These are phyloP conservation scores for Coranthus polyacanthus DNA, from an alignment of 2,797 vertebrate species.

Conservation along the genomic window DNA sequence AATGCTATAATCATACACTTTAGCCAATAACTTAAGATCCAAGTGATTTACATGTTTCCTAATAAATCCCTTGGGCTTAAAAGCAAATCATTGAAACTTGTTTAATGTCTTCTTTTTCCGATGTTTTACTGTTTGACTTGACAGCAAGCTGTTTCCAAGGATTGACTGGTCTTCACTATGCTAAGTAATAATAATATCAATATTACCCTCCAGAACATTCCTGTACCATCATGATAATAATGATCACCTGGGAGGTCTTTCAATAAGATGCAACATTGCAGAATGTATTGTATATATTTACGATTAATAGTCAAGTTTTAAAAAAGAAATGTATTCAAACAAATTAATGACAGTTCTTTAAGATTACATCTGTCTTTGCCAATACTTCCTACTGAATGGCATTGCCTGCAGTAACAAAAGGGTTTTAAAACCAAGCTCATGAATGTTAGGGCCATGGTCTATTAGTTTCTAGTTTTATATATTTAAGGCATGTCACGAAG, in stretches of 20 bases:
- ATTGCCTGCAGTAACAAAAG: too few relatives aligned
- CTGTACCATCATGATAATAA: constrained; percentile 21
- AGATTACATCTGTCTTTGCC: too few relatives aligned
- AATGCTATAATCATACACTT: constrained; percentile 33
- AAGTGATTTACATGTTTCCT: constrained; percentile 17
- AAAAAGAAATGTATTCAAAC: too few relatives aligned
- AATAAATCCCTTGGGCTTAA: constrained; percentile 15
- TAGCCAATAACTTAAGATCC: constrained; percentile 35
- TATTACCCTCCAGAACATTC: constrained; percentile 30
- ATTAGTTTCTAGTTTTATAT: too few relatives aligned
- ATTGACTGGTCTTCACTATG: constrained; percentile 27
- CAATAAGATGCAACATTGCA: not conserved
- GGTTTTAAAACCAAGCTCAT: too few relatives aligned
- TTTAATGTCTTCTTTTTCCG: constrained; percentile 26
- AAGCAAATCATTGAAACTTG: constrained; percentile 14
- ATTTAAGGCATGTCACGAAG: too few relatives aligned
- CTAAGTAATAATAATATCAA: constrained; percentile 38
- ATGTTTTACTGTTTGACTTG: constrained; percentile 14
- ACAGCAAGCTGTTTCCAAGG: too few relatives aligned
- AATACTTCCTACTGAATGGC: too few relatives aligned
- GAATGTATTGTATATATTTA: not conserved
- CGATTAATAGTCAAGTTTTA: not conserved
- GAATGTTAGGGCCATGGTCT: too few relatives aligned
- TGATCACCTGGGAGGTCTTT: constrained; percentile 13
- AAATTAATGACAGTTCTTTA: too few relatives aligned